These are phyloP conservation scores for Drosophila subpulchrella DNA, from an alignment of 1,140 invertebrate genomes.

Conservation along the genomic window DNA sequence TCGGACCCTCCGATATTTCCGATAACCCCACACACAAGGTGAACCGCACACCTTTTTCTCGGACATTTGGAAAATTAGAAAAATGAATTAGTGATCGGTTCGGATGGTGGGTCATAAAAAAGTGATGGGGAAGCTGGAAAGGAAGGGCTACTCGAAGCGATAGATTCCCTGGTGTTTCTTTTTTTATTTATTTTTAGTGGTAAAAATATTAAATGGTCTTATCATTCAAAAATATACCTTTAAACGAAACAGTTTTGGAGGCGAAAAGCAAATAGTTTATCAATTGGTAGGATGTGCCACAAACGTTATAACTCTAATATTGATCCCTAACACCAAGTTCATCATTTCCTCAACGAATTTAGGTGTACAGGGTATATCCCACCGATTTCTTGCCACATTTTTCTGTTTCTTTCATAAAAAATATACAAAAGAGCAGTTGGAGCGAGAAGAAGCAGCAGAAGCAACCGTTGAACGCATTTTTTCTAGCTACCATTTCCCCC, in stretches of 20 bases:
- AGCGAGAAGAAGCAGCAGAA: constrained; percentile 19
- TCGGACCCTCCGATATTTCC: constrained; percentile 20
- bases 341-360: not conserved
- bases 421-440: constrained; percentile 24
- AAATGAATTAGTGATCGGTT: constrained; percentile 72
- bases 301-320: too few species aligned
- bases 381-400: constrained; percentile 57
- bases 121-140: constrained; percentile 1
- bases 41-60: constrained; percentile 40
- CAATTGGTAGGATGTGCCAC: too few species aligned
- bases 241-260: too few species aligned
- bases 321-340: too few species aligned
- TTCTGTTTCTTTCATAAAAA: constrained; percentile 64
- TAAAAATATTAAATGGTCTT: too few species aligned
- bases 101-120: constrained; percentile 22
- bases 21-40: constrained; percentile 13
- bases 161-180: not conserved
- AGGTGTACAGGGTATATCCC: constrained; percentile 28
- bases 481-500: constrained; percentile 33
- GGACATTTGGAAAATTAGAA: constrained; percentile 76
- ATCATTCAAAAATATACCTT: too few species aligned
- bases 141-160: not conserved
- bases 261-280: too few species aligned
- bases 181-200: too few species aligned
- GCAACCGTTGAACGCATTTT: constrained; percentile 55